Evolutionary conservation across 2,113 vertebrate genomes (phyloP).

Genomic region (Myanophis thanlyinensis): DNA sequence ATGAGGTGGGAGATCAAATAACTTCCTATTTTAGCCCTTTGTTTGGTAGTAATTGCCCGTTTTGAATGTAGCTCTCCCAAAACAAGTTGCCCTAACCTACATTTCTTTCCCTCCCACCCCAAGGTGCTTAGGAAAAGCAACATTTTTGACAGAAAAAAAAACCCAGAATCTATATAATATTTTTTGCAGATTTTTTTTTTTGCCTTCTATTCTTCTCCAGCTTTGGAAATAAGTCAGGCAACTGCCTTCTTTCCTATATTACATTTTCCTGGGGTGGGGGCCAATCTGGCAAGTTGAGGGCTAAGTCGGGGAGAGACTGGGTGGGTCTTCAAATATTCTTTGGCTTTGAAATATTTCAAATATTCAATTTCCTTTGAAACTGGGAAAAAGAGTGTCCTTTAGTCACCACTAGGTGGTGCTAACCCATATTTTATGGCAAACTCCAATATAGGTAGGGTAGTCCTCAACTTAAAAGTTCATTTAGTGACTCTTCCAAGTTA

Average conservation of each 20-base stretch:
- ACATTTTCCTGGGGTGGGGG: neutral
- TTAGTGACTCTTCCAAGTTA: neutral
- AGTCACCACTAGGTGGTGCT: no score
- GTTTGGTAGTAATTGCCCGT: neutral
- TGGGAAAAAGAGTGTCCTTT: no score
- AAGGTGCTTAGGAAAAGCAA: conserved; percentile 4
- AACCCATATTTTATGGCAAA: no score
- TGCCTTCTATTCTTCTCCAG: conserved; percentile 11
- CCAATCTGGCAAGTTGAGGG: neutral
- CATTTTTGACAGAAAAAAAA: conserved; percentile 25
- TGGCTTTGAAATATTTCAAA: no score
- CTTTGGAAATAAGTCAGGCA: neutral
- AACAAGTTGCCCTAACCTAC: conserved; percentile 13
- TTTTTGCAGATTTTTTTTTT: neutral
- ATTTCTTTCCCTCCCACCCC: neutral
- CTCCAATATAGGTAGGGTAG: neutral
- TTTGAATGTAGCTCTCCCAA: neutral
- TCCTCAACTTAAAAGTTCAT: neutral
- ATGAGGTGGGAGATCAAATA: conserved; percentile 27
- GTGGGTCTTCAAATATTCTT: no score
- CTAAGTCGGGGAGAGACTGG: neutral
- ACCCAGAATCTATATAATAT: conserved; percentile 15
- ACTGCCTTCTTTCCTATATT: neutral
- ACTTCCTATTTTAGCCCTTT: conserved; percentile 29
- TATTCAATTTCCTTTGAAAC: no score